Percentiles rank a stretch among this genome's conserved stretches.
Evolutionary conservation across 1,140 invertebrate genomes (phyloP).

Genomic region (Euwallacea similis): DNA sequence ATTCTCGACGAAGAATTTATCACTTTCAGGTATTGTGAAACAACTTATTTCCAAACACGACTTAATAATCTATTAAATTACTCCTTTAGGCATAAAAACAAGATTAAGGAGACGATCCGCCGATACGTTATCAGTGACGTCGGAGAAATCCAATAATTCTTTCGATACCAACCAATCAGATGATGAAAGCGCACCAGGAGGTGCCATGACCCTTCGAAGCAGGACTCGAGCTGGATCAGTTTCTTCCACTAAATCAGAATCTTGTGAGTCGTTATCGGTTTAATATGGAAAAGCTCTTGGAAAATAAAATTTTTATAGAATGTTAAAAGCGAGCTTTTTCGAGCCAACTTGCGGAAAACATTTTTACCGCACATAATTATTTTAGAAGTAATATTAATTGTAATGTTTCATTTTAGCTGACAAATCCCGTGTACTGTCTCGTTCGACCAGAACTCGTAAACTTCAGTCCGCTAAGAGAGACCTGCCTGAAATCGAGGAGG

Average conservation of each 20-base stretch:
- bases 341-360: too few species aligned
- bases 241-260: conserved; percentile 24
- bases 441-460: too few species aligned
- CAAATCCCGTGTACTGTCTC: too few species aligned
- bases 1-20: not conserved
- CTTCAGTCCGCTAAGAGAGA: too few species aligned
- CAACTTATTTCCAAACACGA: not conserved
- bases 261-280: conserved; percentile 11
- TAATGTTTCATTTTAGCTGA: too few species aligned
- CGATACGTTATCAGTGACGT: conserved; percentile 25
- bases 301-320: too few species aligned
- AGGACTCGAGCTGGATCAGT: conserved; percentile 24
- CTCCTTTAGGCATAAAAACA: conserved; percentile 29
- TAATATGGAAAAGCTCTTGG: too few species aligned
- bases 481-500: too few species aligned
- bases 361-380: too few species aligned
- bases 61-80: not conserved
- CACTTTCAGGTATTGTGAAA: not conserved
- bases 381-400: too few species aligned
- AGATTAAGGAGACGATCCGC: conserved; percentile 26
- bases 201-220: conserved; percentile 10
- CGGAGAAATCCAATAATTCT: conserved; percentile 14
- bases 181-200: not conserved
- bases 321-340: too few species aligned
- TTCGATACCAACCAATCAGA: too few species aligned